Conservation (phyloP, 2,888 invertebrate species). For the Tetramorium bicarinatum region DNA sequence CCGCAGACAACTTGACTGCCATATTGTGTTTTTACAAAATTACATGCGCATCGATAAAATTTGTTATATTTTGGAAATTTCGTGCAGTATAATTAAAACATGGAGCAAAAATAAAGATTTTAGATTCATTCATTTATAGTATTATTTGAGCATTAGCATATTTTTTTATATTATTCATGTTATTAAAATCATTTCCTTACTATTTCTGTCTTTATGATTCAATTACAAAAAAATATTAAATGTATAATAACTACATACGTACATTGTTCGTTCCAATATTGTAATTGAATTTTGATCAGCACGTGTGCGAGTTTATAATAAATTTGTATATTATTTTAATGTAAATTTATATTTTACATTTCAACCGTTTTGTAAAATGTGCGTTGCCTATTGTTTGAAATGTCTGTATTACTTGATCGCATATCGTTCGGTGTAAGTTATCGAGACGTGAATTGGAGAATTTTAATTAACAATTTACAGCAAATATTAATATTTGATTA, state of each 20-base stretch:
- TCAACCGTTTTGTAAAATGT: slow-evolving; percentile 8
- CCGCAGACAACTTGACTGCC: neutral
- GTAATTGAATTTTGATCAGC: neutral
- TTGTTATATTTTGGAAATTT: neutral
- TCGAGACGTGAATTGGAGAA: neutral
- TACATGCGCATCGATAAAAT: neutral
- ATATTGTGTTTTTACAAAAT: neutral
- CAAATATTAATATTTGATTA: slow-evolving; percentile 17
- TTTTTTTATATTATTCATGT: neutral
- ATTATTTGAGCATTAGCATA: neutral
- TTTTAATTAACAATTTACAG: slow-evolving; percentile 18
- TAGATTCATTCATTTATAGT: neutral
- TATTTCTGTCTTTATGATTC: neutral
- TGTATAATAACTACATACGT: neutral
- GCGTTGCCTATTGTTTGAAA: slow-evolving; percentile 6
- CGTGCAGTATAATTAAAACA: neutral
- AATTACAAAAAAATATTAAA: neutral
- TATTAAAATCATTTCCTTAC: neutral
- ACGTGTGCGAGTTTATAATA: neutral
- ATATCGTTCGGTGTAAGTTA: neutral
- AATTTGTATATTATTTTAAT: slow-evolving; percentile 11
- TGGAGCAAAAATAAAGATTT: neutral
- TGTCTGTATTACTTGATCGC: neutral
- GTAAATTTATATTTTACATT: neutral
- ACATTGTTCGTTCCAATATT: neutral